Evolutionary conservation across 2,888 invertebrate species (phyloP), one percentile per base, ranked within the genome.

Genomic region (Ormyrus nitidulus): DNA sequence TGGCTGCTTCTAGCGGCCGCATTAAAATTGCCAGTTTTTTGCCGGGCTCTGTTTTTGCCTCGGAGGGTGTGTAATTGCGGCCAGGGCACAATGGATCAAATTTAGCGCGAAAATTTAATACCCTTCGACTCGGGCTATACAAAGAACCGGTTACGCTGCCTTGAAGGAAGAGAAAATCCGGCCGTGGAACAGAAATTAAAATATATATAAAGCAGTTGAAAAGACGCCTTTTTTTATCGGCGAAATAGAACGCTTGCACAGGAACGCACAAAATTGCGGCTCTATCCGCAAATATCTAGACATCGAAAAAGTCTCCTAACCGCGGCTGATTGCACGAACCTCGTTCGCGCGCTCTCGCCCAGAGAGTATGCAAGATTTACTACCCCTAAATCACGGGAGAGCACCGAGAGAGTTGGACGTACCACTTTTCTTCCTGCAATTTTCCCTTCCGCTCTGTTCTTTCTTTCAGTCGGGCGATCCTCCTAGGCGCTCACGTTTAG

Each of bases 361-460:
- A 49, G 61, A 54, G 70, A 59, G 51, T 51, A 66, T 79, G 78
- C 51, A 81, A 86, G 86, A 87, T 87, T 87, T 87, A 86, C 85
- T 86, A 84, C 83, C 85, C 81, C 83, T 85, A 85, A 86, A 87
- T 86, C 86, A 84, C 83, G 75, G 34, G 11, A 58, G n/a, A 58
- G 44, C 59, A 76, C 66, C 68, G 58, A 54, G 51, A 34, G 34
- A 71, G 75, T 75, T 68, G 79, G 71, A 79, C 75, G 80, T 77
- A 79, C 77, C 56, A 80, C 77, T 84, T 83, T 84, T 83, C 82
- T 83, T 83, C 80, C 82, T 80, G 82, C 82, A 84, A 84, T 85
- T 84, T 85, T 81, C 80, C 83, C 71, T 76, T 72, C 76, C 68
- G 49, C 56, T 51, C 48, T 8, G 48, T 58, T 51, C 64, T 48